Percentiles rank a stretch among this genome's conserved stretches.
These are phyloP conservation scores for Coecobrya sp. DNA, from an alignment of 2,888 invertebrate genomes.

Conservation along the genomic window DNA sequence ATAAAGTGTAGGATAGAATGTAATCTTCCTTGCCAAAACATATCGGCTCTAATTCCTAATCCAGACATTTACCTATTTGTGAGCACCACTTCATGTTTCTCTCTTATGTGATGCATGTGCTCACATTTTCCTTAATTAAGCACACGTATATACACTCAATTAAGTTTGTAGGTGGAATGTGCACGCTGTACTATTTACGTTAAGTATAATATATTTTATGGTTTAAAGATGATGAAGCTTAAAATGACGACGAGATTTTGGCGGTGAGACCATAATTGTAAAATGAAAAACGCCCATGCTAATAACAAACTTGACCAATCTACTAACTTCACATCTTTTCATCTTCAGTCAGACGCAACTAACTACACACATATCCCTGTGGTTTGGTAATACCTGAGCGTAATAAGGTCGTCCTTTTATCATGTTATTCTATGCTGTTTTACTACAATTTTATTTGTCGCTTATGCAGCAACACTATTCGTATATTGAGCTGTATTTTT, in stretches of 20 bases:
- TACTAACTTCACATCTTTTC: not conserved
- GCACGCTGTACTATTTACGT: not conserved
- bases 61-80: not conserved
- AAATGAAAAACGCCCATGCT: slow-evolving; percentile 49
- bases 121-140: not conserved
- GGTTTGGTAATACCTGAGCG: too few relatives aligned
- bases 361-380: too few relatives aligned
- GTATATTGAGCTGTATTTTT: too few relatives aligned
- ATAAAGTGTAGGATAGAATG: too few relatives aligned
- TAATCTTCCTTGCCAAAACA: not conserved
- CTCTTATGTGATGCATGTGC: not conserved
- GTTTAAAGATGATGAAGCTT: not conserved
- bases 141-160: not conserved
- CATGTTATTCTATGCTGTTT: too few relatives aligned
- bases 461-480: too few relatives aligned
- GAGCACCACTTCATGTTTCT: not conserved
- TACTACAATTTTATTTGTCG: too few relatives aligned
- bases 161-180: slow-evolving; percentile 4
- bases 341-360: not conserved
- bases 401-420: too few relatives aligned
- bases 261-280: not conserved
- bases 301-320: not conserved
- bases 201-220: not conserved
- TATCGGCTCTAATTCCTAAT: too few relatives aligned
- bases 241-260: slow-evolving; percentile 19